Conservation (phyloP, 1,140 invertebrate genomes). For the Patella vulgata region DNA sequence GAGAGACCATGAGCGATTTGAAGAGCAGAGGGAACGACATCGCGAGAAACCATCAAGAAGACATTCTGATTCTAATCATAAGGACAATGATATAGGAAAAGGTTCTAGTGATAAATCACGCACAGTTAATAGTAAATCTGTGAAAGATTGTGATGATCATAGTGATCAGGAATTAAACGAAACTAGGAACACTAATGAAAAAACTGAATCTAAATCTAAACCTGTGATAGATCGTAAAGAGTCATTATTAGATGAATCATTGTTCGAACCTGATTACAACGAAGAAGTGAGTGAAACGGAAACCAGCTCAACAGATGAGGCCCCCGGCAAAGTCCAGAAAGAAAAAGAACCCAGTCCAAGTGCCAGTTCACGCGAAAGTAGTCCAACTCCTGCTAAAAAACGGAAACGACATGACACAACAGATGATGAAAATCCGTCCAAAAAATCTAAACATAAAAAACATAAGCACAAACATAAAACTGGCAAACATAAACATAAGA, state of each 20-base stretch:
- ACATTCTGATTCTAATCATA: background rate
- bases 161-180: background rate
- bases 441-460: slow-evolving; percentile 13
- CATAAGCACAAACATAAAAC: slow-evolving; percentile 29
- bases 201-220: slow-evolving; percentile 15
- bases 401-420: slow-evolving; percentile 21
- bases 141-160: slow-evolving; percentile 6
- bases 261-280: slow-evolving; percentile 60
- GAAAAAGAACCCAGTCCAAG: slow-evolving; percentile 12
- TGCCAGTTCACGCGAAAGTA: slow-evolving; percentile 10
- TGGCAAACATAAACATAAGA: slow-evolving; percentile 29
- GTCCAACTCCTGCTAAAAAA: slow-evolving; percentile 13
- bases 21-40: background rate
- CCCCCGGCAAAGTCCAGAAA: slow-evolving; percentile 11
- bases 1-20: slow-evolving; percentile 6
- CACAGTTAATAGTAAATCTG: too few species aligned
- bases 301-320: slow-evolving; percentile 13
- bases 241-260: slow-evolving; percentile 55
- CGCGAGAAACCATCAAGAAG: background rate
- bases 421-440: slow-evolving; percentile 10
- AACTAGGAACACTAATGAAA: background rate
- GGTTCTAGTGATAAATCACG: too few species aligned
- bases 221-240: slow-evolving; percentile 47
- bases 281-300: slow-evolving; percentile 30
- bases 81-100: background rate